Conservation (phyloP, 2,888 invertebrate species). For the Troides helena region DNA sequence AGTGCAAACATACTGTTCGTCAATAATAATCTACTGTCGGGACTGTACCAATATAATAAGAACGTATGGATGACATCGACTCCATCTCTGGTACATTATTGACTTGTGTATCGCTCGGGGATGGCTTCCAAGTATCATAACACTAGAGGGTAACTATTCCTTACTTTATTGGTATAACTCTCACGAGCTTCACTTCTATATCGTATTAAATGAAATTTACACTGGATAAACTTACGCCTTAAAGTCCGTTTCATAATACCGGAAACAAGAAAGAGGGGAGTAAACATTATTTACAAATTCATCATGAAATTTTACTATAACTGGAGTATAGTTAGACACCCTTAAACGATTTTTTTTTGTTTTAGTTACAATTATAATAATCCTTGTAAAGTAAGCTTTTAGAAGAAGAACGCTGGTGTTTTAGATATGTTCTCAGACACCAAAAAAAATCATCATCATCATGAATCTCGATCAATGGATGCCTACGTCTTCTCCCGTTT, state of each 20-base stretch:
- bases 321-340: too few relatives aligned
- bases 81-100: slow-evolving; percentile 27
- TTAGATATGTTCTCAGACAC: too few relatives aligned
- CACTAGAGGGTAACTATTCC: slow-evolving; percentile 24
- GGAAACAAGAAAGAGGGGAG: background rate
- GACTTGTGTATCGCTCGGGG: slow-evolving; percentile 27
- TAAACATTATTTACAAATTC: too few relatives aligned
- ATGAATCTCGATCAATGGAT: too few relatives aligned
- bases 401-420: too few relatives aligned
- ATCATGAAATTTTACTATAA: too few relatives aligned
- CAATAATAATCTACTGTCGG: slow-evolving; percentile 25
- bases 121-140: slow-evolving; percentile 28
- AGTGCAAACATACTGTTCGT: background rate
- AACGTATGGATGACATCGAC: slow-evolving; percentile 20
- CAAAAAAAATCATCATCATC: too few relatives aligned
- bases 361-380: too few relatives aligned
- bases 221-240: background rate
- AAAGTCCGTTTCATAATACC: background rate
- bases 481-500: too few relatives aligned
- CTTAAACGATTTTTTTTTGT: too few relatives aligned
- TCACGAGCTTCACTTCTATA: slow-evolving; percentile 14
- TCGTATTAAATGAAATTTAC: background rate
- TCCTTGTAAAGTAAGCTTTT: too few relatives aligned
- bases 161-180: slow-evolving; percentile 25
- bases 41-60: slow-evolving; percentile 18